Evolutionary conservation across 2,113 vertebrate genomes (phyloP).

Genomic region (Macrotis lagotis): DNA sequence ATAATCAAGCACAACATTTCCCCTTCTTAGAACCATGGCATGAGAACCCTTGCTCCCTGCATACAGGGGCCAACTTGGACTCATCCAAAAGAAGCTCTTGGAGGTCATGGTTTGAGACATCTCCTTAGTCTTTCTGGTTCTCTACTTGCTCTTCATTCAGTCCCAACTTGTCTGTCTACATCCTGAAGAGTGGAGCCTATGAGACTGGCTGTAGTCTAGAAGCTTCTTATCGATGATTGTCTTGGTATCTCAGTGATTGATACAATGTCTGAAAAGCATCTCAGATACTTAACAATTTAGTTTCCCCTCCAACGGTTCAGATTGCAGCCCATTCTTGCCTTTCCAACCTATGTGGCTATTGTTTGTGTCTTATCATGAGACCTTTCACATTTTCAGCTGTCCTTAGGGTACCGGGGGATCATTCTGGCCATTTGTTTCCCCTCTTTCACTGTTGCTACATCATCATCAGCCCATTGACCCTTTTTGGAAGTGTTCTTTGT

Average conservation of each 20-base stretch:
- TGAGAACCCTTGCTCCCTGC: background rate
- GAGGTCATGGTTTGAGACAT: background rate
- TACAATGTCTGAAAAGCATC: background rate
- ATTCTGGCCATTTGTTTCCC: background rate
- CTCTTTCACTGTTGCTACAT: background rate
- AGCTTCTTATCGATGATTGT: background rate
- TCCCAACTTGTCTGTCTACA: background rate
- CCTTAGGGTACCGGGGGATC: background rate
- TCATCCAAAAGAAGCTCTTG: background rate
- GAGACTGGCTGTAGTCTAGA: background rate
- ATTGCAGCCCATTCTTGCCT: background rate
- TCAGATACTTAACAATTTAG: background rate
- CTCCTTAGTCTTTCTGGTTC: background rate
- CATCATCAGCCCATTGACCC: background rate
- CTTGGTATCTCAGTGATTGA: too few species aligned
- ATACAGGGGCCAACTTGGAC: background rate
- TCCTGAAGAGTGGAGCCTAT: background rate
- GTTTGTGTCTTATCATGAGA: background rate
- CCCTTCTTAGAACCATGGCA: background rate
- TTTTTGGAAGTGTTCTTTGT: background rate
- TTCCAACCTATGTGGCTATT: background rate
- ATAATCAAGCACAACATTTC: background rate
- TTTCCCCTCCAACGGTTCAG: background rate
- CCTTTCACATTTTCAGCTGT: background rate
- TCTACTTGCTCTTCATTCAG: background rate